These are phyloP conservation scores for Buceros bicornis DNA, from an alignment of 2,797 vertebrate genomes.

Conservation along the genomic window DNA sequence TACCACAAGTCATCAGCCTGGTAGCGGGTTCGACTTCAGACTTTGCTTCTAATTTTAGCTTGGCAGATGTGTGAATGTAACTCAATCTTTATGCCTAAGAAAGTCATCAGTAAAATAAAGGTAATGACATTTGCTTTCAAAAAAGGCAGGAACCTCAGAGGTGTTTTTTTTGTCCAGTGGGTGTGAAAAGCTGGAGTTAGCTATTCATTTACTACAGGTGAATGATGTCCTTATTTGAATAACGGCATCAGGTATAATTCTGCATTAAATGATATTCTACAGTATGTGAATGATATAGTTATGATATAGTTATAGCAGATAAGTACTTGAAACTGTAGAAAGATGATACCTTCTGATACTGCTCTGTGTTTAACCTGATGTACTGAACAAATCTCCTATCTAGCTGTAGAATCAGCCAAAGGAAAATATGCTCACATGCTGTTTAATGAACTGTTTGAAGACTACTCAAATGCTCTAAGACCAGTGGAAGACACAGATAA, in stretches of 20 bases:
- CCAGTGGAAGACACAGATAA: conserved; percentile 96
- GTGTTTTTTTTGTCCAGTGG: neutral
- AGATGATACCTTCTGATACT: neutral
- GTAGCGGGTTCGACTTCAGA: neutral
- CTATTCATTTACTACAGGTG: neutral
- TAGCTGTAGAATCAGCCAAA: conserved; percentile 87
- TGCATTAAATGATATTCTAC: neutral
- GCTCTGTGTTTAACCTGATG: neutral
- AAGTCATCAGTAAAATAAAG: neutral
- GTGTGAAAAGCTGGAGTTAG: neutral
- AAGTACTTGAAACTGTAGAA: neutral
- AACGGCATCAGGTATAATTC: neutral
- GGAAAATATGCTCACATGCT: conserved; percentile 93
- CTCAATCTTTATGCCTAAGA: neutral
- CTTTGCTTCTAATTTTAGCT: neutral
- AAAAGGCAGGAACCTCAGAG: neutral
- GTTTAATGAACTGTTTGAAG: conserved; percentile 91
- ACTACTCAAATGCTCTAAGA: conserved; percentile 91
- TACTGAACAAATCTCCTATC: conserved; percentile 23
- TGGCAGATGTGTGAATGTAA: neutral
- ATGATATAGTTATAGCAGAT: neutral
- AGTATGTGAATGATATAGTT: neutral
- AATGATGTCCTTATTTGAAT: neutral
- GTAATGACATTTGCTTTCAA: neutral
- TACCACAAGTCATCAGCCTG: neutral